phyloP scores from a whole-genome alignment of 2,113 vertebrate genomes.

The Pimephales promelas region DNA sequence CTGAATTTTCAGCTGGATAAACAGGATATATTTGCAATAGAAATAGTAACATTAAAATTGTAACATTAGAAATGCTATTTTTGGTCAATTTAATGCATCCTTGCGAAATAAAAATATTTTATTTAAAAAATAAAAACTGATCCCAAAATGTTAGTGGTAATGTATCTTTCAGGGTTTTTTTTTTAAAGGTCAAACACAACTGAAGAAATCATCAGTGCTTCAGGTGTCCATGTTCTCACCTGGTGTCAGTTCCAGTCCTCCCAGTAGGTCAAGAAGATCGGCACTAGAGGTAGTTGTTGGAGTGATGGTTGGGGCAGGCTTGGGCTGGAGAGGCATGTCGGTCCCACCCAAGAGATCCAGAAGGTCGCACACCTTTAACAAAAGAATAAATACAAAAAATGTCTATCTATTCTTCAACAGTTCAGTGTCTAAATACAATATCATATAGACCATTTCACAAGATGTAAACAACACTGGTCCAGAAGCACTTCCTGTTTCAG shows the following conservation, averaged over 20 bases:
- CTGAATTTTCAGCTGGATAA: no score
- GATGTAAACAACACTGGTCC: no score
- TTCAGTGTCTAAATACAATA: neutral
- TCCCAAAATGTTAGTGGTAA: neutral
- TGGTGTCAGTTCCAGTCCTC: conserved; percentile 69
- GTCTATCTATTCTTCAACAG: neutral
- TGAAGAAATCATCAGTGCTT: neutral
- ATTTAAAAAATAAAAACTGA: neutral
- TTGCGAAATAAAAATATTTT: neutral
- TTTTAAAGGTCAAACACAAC: no score
- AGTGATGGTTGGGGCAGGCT: conserved; percentile 30
- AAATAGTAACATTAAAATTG: neutral
- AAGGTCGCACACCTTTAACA: conserved; percentile 78
- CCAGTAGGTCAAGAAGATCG: conserved; percentile 79
- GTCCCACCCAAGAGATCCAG: conserved; percentile 81
- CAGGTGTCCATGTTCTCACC: conserved; percentile 60
- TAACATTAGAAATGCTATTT: neutral
- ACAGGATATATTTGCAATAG: neutral
- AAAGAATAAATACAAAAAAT: neutral
- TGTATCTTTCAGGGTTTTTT: no score
- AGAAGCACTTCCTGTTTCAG: no score
- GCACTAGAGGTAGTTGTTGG: conserved; percentile 47
- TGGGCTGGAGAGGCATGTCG: conserved; percentile 60
- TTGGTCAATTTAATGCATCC: neutral
- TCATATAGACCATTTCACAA: no score